Percentiles rank a stretch among this genome's conserved stretches.
These are phyloP conservation scores for Harpagifer antarcticus DNA, from an alignment of 2,797 vertebrate species.

Conservation along the genomic window DNA sequence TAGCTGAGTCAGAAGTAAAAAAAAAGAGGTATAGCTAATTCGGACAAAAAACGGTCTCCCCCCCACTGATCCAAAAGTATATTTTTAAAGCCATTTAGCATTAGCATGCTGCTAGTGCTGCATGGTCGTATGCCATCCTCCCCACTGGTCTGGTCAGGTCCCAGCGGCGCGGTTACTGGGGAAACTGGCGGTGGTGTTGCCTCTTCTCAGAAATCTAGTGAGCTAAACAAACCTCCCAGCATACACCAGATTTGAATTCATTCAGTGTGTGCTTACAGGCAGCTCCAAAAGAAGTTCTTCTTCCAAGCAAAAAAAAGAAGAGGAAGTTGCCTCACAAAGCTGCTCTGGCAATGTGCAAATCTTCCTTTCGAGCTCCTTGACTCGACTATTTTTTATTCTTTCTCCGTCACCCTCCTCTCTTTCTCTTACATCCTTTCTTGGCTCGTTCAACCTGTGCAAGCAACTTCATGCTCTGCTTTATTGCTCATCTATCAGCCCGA, in stretches of 20 bases:
- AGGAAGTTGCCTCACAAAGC: slow-evolving; percentile 84
- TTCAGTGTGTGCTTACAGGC: slow-evolving; percentile 68
- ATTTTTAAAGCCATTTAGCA: slow-evolving; percentile 20
- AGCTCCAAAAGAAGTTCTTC: slow-evolving; percentile 71
- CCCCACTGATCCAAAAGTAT: neutral
- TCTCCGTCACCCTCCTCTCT: slow-evolving; percentile 32
- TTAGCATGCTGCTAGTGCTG: slow-evolving; percentile 70
- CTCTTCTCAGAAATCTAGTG: slow-evolving; percentile 73
- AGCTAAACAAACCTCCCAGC: slow-evolving; percentile 69
- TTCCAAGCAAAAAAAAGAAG: slow-evolving; percentile 60
- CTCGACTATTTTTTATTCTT: slow-evolving; percentile 55
- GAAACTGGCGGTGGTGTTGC: slow-evolving; percentile 74
- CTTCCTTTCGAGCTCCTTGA: slow-evolving; percentile 71
- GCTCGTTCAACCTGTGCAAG: slow-evolving; percentile 5
- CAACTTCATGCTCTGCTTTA: slow-evolving; percentile 36
- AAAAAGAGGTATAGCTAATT: neutral
- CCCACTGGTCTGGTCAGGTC: slow-evolving; percentile 59
- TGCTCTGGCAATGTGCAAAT: slow-evolving; percentile 71
- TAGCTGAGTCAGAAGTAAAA: neutral
- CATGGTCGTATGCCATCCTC: slow-evolving; percentile 57
- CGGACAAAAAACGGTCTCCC: neutral
- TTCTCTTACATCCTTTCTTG: slow-evolving; percentile 50
- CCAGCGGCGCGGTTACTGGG: slow-evolving; percentile 74
- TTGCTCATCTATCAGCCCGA: slow-evolving; percentile 52
- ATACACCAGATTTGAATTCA: slow-evolving; percentile 70